Percentiles rank a stretch among this genome's conserved stretches.
Conservation (phyloP, 2,113 vertebrate genomes). For the Percopsis transmontana region DNA sequence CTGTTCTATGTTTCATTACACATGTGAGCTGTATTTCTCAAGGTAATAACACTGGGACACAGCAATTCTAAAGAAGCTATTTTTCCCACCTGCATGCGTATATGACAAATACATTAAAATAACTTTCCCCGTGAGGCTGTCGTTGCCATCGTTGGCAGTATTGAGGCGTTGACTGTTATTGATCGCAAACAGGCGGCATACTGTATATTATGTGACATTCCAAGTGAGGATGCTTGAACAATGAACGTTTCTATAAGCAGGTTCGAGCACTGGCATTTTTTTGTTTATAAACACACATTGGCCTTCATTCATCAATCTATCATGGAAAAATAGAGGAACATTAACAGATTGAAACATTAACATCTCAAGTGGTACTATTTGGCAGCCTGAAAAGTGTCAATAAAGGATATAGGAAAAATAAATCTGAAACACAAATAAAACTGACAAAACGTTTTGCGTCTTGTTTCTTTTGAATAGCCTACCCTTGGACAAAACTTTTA, state of each 20-base stretch:
- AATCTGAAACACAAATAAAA: too few species aligned
- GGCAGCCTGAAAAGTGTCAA: too few species aligned
- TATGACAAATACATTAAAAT: conserved; percentile 18
- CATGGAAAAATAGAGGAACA: too few species aligned
- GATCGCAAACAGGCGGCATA: conserved; percentile 17
- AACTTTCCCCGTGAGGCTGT: conserved; percentile 5
- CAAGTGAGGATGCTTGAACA: conserved; percentile 7
- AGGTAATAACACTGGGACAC: conserved; percentile 21
- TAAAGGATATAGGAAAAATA: too few species aligned
- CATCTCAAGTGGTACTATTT: too few species aligned
- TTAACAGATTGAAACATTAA: too few species aligned
- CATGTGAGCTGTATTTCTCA: conserved; percentile 4
- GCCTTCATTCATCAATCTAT: too few species aligned
- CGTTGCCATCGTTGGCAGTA: conserved; percentile 11
- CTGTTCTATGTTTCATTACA: neutral
- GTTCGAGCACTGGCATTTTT: conserved; percentile 6
- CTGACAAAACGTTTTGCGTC: too few species aligned
- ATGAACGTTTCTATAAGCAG: conserved; percentile 2
- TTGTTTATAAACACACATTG: neutral
- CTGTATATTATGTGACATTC: conserved; percentile 9
- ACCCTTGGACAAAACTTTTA: too few species aligned
- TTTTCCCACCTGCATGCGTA: conserved; percentile 19
- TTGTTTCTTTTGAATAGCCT: too few species aligned
- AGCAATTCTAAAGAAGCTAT: conserved; percentile 29
- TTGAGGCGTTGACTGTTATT: conserved; percentile 7